phyloP scores from a whole-genome alignment of 2,797 vertebrate species.

The Alosa sapidissima region DNA sequence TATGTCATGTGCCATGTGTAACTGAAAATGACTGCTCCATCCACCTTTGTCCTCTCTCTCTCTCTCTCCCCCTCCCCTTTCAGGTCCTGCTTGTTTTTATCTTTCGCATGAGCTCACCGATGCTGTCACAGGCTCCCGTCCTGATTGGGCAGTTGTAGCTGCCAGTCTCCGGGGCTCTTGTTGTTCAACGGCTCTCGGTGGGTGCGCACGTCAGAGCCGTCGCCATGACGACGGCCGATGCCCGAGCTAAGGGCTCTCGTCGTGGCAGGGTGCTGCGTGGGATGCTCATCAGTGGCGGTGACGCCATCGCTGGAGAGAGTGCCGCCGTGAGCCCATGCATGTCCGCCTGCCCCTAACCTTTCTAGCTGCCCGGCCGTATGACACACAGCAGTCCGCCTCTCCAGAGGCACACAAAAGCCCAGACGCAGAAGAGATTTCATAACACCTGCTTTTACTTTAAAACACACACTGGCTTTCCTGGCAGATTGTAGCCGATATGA shows the following conservation, averaged over 20 bases:
- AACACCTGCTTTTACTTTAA: not conserved
- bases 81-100: not conserved
- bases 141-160: not conserved
- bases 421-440: not conserved
- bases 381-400: not conserved
- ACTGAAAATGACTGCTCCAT: not conserved
- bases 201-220: slow-evolving; percentile 60
- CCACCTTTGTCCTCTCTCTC: not conserved
- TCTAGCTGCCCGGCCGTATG: not conserved
- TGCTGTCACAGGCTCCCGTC: not conserved
- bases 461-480: not conserved
- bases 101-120: not conserved
- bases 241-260: slow-evolving; percentile 26
- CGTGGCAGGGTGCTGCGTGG: not conserved
- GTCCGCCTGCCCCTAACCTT: not conserved
- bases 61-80: not conserved
- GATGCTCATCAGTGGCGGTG: not conserved
- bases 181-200: not conserved
- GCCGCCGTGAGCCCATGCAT: not conserved
- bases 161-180: not conserved
- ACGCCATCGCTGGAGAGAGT: not conserved
- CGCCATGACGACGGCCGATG: slow-evolving; percentile 71
- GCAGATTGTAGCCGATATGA: too few relatives aligned
- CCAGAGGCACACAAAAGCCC: not conserved
- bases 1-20: not conserved